phyloP scores from a whole-genome alignment of 2,888 invertebrate species.

The Caenorhabditis angaria region DNA sequence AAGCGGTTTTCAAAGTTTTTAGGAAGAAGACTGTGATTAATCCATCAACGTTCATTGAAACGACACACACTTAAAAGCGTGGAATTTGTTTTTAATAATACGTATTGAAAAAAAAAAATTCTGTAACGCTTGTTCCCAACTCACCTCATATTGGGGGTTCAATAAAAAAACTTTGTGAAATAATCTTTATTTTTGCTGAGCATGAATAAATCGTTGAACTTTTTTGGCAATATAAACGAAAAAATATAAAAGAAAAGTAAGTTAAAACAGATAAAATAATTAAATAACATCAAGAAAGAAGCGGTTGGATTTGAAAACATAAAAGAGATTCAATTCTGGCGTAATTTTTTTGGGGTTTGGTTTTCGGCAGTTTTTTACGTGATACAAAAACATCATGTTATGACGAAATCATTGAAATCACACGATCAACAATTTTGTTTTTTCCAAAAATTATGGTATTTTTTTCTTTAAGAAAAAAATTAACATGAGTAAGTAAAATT shows the following conservation, averaged over 20 bases:
- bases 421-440: not conserved
- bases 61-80: no score
- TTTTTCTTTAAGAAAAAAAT: not conserved
- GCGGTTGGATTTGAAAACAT: not conserved
- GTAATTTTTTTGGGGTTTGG: no score
- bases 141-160: not conserved
- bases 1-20: no score
- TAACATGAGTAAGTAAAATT: not conserved
- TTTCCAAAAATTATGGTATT: not conserved
- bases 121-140: not conserved
- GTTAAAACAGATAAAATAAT: not conserved
- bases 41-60: no score
- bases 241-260: not conserved
- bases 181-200: conserved; percentile 3
- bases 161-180: not conserved
- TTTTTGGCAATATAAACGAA: not conserved
- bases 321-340: not conserved
- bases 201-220: not conserved
- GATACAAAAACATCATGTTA: conserved; percentile 1
- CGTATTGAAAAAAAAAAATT: not conserved
- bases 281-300: conserved; percentile 4
- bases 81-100: no score
- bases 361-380: conserved; percentile 2
- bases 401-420: not conserved
- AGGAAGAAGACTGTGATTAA: no score